These are phyloP conservation scores for Spondyliosoma cantharus DNA, from an alignment of 2,797 vertebrate genomes.

Conservation along the genomic window DNA sequence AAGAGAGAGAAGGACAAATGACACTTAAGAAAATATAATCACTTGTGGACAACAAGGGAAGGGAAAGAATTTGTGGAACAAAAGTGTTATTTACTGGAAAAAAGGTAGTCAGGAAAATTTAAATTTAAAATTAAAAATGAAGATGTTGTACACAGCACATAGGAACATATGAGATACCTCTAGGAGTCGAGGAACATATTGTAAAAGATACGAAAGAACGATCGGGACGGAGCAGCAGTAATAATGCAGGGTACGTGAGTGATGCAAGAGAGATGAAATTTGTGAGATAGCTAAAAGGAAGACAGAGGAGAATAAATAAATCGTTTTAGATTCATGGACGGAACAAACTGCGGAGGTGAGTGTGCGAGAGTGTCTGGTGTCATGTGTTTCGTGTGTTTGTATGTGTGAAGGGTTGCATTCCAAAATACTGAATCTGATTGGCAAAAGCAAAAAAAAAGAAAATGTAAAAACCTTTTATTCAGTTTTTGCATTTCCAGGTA, in stretches of 20 bases:
- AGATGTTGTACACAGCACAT: not conserved
- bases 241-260: constrained; percentile 24
- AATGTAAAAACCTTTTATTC: not conserved
- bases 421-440: constrained; percentile 63
- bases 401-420: constrained; percentile 73
- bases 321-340: constrained; percentile 20
- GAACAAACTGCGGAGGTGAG: constrained; percentile 27
- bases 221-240: constrained; percentile 16
- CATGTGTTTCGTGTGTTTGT: constrained; percentile 36
- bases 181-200: not conserved
- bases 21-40: not conserved
- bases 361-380: constrained; percentile 13
- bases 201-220: not conserved
- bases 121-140: not conserved
- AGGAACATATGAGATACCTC: not conserved
- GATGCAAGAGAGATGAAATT: constrained; percentile 55
- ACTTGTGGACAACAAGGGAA: not conserved
- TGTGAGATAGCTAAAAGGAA: constrained; percentile 33
- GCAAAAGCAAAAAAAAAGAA: not conserved
- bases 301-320: constrained; percentile 18
- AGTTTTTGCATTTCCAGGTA: constrained; percentile 13
- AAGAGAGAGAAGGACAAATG: not conserved
- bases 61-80: not conserved
- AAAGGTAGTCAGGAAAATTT: not conserved
- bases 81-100: not conserved